Base-by-base conservation (phyloP, 2,113 vertebrate species). In the Gavia stellata region DNA sequence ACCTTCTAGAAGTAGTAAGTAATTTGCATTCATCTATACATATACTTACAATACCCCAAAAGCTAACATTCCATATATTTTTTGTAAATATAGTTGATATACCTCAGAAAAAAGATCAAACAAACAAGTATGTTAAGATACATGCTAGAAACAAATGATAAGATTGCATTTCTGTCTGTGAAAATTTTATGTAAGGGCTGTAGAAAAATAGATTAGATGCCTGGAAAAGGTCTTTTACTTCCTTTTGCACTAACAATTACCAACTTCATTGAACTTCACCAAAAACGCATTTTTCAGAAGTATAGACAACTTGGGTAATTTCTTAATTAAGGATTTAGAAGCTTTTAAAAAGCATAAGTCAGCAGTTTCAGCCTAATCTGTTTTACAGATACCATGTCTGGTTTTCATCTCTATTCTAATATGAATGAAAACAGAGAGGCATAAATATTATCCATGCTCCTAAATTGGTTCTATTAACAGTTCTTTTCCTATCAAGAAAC, bases 281-380 rank as follows among this genome's bases (percentile, higher is more conserved):
- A 86, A 38, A 85, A 93, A 70, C 52, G 56, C 81, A 87, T 85
- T 96, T 97, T 73, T 91, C 65, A 92, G 52, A 78, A 88, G 23
- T 80, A 97, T 74, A 80, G 94, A 81, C 81, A 70, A 90, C 78
- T 74, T 83, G 53, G 85, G 38, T 94, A 96, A 92, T 85, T 97
- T 85, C 72, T 95, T 96, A 96, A 96, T 97, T 96, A 97, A 97
- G 97, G 52, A 56, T 95, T 96, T 84, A 75, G 92, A 95, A 81
- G 80, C 77, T 84, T 97, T 97, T 96, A 68, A 91, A 94, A 92
- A 65, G 25, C 42, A 9, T 55, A 84, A 71, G 58, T 94, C 92
- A 96, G 72, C 61, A 87, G 88, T 90, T 95, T 95, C 82, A 94
- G 34, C 47, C 63, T 95, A 81, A 96, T 96, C 47, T 94, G 56